Evolutionary conservation across 2,888 invertebrate genomes (phyloP), one percentile per base, ranked within the genome.

Genomic region (Blera fallax): DNA sequence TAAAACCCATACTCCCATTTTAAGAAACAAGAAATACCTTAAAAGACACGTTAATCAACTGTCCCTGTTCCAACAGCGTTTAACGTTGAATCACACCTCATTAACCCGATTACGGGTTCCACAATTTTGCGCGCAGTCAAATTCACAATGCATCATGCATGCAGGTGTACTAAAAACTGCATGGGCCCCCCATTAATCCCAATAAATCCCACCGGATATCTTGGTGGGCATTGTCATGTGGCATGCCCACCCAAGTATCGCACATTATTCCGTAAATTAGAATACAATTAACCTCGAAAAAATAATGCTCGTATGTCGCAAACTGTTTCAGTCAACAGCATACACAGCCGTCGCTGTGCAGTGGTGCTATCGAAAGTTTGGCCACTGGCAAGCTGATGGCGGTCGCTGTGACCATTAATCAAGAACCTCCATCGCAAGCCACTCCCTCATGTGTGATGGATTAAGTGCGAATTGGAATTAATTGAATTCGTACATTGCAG

Each of bases 381-480:
- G 70, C 34, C 50, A 32, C 24, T 16, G 54, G 21, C 62, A 16
- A 48, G 43, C 69, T 56, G 69, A 56, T 64, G 52, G 72, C 54
- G 65, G 72, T 40, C 54, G 65, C 70, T 72, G 67, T 62, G 85
- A 29, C 81, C 76, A 85, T 81, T 81, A 85, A 85, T 81, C 85
- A 81, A 81, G 85, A 85, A 65, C 65, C 81, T 76, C 81, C 81
- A 77, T 77, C 76, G 69, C 70, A 54, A 81, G n/a, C 81, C 85
- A 85, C 85, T 81, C 85, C 85, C 85, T 85, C 85, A 77, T 76
- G 72, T 81, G 81, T 85, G 85, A 85, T 85, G 85, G 85, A 85
- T 85, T 85, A 81, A 81, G 85, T 85, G 85, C 85, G 85, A 85
- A 85, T 85, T 81, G 81, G 65, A 85, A 85, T 85, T 85, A 85